Evolutionary conservation across 1,140 invertebrate genomes (phyloP).

Genomic region (Drosophila arizonae): DNA sequence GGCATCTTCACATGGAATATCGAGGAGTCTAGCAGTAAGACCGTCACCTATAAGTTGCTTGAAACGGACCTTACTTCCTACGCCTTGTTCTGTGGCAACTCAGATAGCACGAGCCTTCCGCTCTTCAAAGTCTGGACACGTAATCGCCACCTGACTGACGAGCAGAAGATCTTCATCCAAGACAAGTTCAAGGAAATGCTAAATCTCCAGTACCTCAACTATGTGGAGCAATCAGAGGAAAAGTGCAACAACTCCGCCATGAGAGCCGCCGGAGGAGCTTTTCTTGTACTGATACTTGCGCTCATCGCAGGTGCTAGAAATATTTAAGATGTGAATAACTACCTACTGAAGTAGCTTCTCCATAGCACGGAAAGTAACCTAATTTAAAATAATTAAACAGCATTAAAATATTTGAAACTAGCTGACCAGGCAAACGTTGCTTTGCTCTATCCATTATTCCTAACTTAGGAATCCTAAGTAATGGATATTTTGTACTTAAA

Average conservation of each 20-base stretch:
- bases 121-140: conserved; percentile 26
- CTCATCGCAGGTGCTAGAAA: neutral
- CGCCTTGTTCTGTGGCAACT: conserved; percentile 14
- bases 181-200: neutral
- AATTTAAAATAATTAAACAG: too few relatives aligned
- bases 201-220: neutral
- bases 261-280: neutral
- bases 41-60: conserved; percentile 16
- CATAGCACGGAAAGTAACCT: too few relatives aligned
- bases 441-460: too few relatives aligned
- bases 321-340: neutral
- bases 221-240: conserved; percentile 20
- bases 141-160: neutral
- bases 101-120: neutral
- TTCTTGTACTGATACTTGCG: conserved; percentile 7
- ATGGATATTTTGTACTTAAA: too few relatives aligned
- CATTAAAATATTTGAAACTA: too few relatives aligned
- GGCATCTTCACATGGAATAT: conserved; percentile 17
- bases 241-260: conserved; percentile 22
- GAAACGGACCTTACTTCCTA: neutral
- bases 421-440: too few relatives aligned
- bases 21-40: neutral
- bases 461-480: too few relatives aligned
- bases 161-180: neutral
- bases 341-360: too few relatives aligned